These are phyloP conservation scores for Aulostomus chinensis DNA, from an alignment of 2,797 vertebrate genomes.

Conservation along the genomic window DNA sequence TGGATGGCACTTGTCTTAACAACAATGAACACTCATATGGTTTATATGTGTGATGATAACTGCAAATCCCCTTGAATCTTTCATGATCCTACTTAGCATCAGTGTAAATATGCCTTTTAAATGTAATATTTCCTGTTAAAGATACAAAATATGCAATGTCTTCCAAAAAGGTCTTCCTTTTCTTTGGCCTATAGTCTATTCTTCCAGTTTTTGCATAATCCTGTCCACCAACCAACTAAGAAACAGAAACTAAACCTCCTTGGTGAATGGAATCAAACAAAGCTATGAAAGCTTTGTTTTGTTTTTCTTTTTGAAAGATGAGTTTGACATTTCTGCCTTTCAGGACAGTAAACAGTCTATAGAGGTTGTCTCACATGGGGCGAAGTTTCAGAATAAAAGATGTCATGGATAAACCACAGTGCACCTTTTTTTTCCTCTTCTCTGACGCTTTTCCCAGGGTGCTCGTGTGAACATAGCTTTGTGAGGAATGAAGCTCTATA, in stretches of 20 bases:
- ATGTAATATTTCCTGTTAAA: no score
- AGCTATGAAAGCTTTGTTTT: no score
- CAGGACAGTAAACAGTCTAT: neutral
- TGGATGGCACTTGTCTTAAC: no score
- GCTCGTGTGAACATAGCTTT: conserved; percentile 59
- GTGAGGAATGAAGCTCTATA: conserved; percentile 51
- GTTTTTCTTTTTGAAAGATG: conserved; percentile 5
- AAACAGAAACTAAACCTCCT: neutral
- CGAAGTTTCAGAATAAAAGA: conserved; percentile 52
- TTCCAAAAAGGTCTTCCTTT: no score
- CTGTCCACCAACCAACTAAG: neutral
- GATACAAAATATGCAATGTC: no score
- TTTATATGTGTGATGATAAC: no score
- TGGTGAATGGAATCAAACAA: conserved; percentile 8
- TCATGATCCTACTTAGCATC: no score
- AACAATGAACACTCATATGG: no score
- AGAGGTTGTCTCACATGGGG: conserved; percentile 42
- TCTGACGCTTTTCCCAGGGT: conserved; percentile 55
- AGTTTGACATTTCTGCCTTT: conserved; percentile 4
- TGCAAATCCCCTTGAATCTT: no score
- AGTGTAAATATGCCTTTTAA: no score
- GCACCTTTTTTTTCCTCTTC: conserved; percentile 69
- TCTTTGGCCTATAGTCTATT: no score
- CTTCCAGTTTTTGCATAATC: no score
- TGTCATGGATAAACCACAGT: conserved; percentile 70